phyloP scores from a whole-genome alignment of 2,113 vertebrate species.

The Crocuta crocuta region DNA sequence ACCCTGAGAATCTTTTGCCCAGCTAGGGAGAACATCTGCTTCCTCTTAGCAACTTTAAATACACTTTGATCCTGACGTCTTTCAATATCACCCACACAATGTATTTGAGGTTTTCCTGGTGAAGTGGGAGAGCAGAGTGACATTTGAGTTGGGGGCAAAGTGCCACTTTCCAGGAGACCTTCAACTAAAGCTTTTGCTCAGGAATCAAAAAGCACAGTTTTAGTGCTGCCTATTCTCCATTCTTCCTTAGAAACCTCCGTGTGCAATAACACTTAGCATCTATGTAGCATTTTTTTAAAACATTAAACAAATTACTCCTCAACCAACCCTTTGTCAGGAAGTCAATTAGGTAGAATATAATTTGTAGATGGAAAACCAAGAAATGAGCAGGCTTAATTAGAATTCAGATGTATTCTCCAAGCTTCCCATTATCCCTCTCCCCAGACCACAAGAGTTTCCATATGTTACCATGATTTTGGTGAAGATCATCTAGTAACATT shows the following conservation, averaged over 20 bases:
- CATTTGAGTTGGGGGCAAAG: constrained; percentile 55
- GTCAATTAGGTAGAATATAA: constrained; percentile 62
- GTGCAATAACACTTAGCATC: constrained; percentile 47
- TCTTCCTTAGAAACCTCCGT: constrained; percentile 51
- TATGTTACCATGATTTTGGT: constrained; percentile 32
- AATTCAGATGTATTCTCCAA: constrained; percentile 34
- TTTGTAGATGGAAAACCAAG: constrained; percentile 72
- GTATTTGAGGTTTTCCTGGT: constrained; percentile 62
- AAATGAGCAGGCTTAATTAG: constrained; percentile 58
- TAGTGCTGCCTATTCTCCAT: neutral
- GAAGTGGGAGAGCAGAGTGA: constrained; percentile 44
- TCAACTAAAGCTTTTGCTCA: constrained; percentile 35
- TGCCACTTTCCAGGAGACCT: constrained; percentile 52
- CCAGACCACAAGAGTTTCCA: constrained; percentile 57
- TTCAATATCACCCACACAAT: constrained; percentile 62
- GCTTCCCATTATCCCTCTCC: neutral
- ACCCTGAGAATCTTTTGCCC: constrained; percentile 71
- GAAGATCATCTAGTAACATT: neutral
- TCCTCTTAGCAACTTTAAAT: constrained; percentile 75
- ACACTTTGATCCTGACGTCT: constrained; percentile 65
- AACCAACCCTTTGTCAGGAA: constrained; percentile 56
- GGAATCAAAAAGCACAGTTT: neutral
- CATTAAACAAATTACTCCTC: constrained; percentile 65
- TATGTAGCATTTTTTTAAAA: constrained; percentile 54
- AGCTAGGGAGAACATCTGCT: constrained; percentile 70